Evolutionary conservation across 1,140 invertebrate genomes (phyloP).

Genomic region (Procambarus clarkii): DNA sequence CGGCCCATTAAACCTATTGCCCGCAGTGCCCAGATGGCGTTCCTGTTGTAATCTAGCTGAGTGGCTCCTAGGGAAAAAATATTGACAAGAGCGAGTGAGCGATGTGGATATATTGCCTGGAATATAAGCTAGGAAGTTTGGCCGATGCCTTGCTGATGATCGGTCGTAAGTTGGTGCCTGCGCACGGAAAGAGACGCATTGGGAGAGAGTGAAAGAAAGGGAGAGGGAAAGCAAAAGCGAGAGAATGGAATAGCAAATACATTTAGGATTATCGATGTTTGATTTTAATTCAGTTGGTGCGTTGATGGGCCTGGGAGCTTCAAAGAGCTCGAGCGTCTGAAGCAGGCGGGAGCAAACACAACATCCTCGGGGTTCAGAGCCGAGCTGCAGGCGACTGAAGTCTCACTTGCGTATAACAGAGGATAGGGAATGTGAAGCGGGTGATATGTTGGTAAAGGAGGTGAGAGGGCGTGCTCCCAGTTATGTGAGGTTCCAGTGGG

Average conservation of each 20-base stretch:
- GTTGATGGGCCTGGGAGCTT: background rate
- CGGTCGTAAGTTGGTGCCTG: background rate
- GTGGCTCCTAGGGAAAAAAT: background rate
- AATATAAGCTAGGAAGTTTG: background rate
- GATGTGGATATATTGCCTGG: background rate
- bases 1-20: background rate
- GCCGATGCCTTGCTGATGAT: background rate
- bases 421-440: background rate
- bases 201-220: too few relatives aligned
- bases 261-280: background rate
- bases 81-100: background rate
- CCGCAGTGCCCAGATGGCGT: background rate
- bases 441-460: background rate
- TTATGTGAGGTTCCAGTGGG: background rate
- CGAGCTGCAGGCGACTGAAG: too few relatives aligned
- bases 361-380: background rate
- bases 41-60: background rate
- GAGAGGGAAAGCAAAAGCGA: background rate
- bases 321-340: background rate
- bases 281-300: background rate
- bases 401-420: too few relatives aligned
- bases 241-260: background rate
- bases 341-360: background rate
- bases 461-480: background rate
- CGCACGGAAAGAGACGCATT: background rate